Conservation (phyloP, 1,140 invertebrate species). For the Pogonomyrmex barbatus region DNA sequence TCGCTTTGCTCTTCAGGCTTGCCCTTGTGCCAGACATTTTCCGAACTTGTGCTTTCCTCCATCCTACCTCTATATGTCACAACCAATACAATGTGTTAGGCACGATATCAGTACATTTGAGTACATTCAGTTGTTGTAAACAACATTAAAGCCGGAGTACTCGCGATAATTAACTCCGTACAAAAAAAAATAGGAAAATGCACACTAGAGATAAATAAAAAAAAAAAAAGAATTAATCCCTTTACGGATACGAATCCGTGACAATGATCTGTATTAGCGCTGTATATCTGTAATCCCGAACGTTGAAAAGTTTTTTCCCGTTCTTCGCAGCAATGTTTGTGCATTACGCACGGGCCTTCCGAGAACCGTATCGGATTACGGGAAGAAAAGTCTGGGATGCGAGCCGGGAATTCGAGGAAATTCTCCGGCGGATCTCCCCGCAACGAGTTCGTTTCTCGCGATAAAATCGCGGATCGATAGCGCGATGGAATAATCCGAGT, state of each 20-base stretch:
- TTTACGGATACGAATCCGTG: neutral
- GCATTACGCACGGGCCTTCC: slow-evolving; percentile 18
- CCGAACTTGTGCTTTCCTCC: slow-evolving; percentile 81
- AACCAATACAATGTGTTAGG: slow-evolving; percentile 12
- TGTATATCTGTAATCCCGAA: too few species aligned
- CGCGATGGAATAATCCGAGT: slow-evolving; percentile 24
- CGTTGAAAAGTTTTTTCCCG: neutral
- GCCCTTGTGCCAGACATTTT: slow-evolving; percentile 81
- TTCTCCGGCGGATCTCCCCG: slow-evolving; percentile 7
- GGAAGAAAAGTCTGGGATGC: slow-evolving; percentile 5
- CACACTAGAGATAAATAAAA: neutral
- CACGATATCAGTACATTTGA: neutral
- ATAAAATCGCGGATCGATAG: slow-evolving; percentile 57
- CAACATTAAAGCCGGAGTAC: neutral
- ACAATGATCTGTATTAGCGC: neutral
- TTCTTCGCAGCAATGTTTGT: neutral
- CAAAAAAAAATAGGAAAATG: neutral
- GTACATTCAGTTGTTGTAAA: neutral
- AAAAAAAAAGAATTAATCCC: neutral
- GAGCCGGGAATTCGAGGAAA: neutral
- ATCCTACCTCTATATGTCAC: slow-evolving; percentile 74
- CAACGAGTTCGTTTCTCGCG: neutral
- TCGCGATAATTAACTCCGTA: neutral
- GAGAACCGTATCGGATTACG: slow-evolving; percentile 50
- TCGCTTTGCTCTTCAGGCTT: slow-evolving; percentile 79